Evolutionary conservation across 2,888 invertebrate species (phyloP).

Genomic region (Rhamnusium bicolor): DNA sequence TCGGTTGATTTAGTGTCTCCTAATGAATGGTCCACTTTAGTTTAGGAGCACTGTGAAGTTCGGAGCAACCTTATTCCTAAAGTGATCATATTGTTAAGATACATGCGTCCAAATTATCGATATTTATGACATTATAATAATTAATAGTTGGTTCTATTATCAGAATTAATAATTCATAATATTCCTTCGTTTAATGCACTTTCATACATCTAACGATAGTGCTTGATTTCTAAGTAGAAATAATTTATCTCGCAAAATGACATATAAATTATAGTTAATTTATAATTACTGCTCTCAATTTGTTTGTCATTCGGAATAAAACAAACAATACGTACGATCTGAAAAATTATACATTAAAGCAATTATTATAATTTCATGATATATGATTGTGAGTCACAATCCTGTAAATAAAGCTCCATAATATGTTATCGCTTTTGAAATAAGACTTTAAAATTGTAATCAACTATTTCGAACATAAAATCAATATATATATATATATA

Average conservation of each 20-base stretch:
- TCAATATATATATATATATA: no score
- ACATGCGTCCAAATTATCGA: no score
- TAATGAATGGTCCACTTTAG: no score
- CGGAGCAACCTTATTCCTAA: no score
- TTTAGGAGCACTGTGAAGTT: no score
- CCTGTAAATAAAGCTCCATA: not conserved
- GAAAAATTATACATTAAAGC: not conserved
- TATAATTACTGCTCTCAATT: not conserved
- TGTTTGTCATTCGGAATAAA: not conserved
- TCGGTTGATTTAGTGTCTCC: no score
- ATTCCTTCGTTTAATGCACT: not conserved
- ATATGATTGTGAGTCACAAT: not conserved
- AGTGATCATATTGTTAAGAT: no score
- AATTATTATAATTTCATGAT: not conserved
- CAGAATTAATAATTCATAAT: not conserved
- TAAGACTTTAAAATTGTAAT: no score
- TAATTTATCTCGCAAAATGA: slow-evolving; percentile 6
- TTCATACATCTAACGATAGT: slow-evolving; percentile 4
- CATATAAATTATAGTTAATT: slow-evolving; percentile 22
- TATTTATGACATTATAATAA: not conserved
- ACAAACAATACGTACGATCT: not conserved
- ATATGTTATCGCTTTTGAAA: no score
- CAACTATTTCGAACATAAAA: no score
- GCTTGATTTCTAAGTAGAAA: not conserved
- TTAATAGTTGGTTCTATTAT: not conserved